Percentiles rank a stretch among this genome's conserved stretches.
Evolutionary conservation across 2,113 vertebrate species (phyloP).

Genomic region (Microcebus ravelobensis): DNA sequence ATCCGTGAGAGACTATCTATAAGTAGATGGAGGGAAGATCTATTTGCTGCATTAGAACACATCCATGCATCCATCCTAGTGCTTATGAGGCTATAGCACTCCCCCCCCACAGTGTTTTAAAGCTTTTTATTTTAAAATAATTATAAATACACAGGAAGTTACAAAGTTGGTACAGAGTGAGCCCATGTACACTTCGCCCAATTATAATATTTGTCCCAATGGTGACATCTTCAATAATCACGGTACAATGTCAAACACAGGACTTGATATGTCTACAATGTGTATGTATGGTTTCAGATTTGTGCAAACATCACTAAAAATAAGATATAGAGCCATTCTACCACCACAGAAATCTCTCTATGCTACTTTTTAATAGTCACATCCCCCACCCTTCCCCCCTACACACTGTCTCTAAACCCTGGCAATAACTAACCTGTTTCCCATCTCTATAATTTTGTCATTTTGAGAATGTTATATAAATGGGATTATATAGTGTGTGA

Average conservation of each 20-base stretch:
- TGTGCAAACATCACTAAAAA: accelerated
- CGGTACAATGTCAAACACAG: not conserved
- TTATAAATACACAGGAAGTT: not conserved
- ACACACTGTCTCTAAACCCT: not conserved
- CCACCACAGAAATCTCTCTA: no score
- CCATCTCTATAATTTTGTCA: not conserved
- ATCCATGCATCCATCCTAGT: accelerated
- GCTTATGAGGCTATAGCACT: accelerated
- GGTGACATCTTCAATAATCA: no score
- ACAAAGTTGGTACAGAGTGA: not conserved
- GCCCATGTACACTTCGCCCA: not conserved
- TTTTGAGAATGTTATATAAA: not conserved
- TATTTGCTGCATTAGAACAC: not conserved
- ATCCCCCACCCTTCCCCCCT: accelerated
- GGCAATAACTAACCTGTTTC: not conserved
- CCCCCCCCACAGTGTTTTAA: accelerated
- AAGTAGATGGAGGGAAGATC: not conserved
- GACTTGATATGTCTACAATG: not conserved
- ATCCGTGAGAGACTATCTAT: not conserved
- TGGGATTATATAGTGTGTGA: not conserved
- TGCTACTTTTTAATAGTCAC: no score
- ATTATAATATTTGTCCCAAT: not conserved
- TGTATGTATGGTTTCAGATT: accelerated
- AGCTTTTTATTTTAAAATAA: not conserved
- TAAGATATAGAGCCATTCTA: not conserved